Conservation (phyloP, 2,888 invertebrate species). For the Nomada goodeniana region DNA sequence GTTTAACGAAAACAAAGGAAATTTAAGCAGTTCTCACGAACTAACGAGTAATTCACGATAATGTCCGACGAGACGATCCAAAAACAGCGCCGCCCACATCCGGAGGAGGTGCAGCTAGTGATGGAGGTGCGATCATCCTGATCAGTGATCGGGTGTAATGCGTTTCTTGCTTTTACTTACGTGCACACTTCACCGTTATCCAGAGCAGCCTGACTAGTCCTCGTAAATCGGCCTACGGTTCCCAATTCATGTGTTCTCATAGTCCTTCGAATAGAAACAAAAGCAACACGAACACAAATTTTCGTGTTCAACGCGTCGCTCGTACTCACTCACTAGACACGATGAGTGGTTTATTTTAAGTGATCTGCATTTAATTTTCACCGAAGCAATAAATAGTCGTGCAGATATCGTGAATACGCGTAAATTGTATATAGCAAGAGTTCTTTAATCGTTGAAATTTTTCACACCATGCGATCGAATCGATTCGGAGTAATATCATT, state of each 20-base stretch:
- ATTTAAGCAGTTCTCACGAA: conserved; percentile 62
- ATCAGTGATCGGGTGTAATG: conserved; percentile 62
- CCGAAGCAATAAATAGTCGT: not conserved
- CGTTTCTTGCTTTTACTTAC: conserved; percentile 71
- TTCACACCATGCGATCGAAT: not conserved
- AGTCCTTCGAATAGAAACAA: conserved; percentile 38
- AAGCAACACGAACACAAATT: too few relatives aligned
- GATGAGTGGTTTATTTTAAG: too few relatives aligned
- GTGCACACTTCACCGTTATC: conserved; percentile 68
- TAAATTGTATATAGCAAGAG: not conserved
- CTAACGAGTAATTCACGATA: conserved; percentile 65
- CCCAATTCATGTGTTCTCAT: conserved; percentile 11
- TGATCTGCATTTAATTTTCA: not conserved
- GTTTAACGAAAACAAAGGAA: conserved; percentile 30
- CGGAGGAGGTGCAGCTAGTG: conserved; percentile 65
- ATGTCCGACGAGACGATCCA: conserved; percentile 65
- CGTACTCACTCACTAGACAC: too few relatives aligned
- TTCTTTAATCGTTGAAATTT: not conserved
- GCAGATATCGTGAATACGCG: too few relatives aligned
- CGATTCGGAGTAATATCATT: conserved; percentile 55
- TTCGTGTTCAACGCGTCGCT: too few relatives aligned
- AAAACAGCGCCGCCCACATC: conserved; percentile 74
- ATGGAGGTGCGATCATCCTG: conserved; percentile 63
- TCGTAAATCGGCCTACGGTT: conserved; percentile 63
- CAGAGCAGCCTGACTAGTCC: conserved; percentile 61